A percentile compares a stretch with the other conserved stretches of the same genome.
Evolutionary conservation across 2,113 vertebrate genomes (phyloP).

Genomic region (Tamias sibiricus): DNA sequence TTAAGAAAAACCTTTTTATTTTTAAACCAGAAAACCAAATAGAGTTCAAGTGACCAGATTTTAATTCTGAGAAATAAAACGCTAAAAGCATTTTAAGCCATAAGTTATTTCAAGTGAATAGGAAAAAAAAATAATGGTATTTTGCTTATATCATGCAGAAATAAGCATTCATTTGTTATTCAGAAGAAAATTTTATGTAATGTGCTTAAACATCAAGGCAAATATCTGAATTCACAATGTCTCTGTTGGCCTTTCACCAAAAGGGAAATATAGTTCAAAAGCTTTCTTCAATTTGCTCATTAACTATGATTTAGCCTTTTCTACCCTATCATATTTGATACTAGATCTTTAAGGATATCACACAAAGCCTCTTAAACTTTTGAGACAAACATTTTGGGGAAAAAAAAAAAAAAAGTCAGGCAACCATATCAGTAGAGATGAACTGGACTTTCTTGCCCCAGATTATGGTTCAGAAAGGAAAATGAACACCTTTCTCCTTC

Average conservation of each 20-base stretch:
- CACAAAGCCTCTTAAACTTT: conserved; percentile 45
- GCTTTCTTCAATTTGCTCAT: conserved; percentile 53
- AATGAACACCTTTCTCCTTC: background rate
- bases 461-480: conserved; percentile 9
- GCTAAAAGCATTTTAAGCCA: conserved; percentile 90
- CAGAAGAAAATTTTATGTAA: conserved; percentile 63
- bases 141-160: conserved; percentile 60
- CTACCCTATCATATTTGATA: background rate
- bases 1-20: conserved; percentile 80
- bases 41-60: conserved; percentile 83
- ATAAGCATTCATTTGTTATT: conserved; percentile 66
- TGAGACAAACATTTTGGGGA: conserved; percentile 19
- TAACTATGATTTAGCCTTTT: conserved; percentile 55
- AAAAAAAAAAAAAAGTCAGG: background rate
- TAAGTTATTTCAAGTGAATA: conserved; percentile 78
- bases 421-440: background rate
- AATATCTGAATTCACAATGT: conserved; percentile 55
- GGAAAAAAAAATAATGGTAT: conserved; percentile 64
- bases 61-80: conserved; percentile 79
- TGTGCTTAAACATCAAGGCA: conserved; percentile 68
- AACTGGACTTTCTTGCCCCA: conserved; percentile 25
- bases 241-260: conserved; percentile 14
- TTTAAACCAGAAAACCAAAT: conserved; percentile 81
- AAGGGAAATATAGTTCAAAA: conserved; percentile 50
- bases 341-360: conserved; percentile 18